phyloP scores from a whole-genome alignment of 2,888 invertebrate species.

The Calameuta pallipes region DNA sequence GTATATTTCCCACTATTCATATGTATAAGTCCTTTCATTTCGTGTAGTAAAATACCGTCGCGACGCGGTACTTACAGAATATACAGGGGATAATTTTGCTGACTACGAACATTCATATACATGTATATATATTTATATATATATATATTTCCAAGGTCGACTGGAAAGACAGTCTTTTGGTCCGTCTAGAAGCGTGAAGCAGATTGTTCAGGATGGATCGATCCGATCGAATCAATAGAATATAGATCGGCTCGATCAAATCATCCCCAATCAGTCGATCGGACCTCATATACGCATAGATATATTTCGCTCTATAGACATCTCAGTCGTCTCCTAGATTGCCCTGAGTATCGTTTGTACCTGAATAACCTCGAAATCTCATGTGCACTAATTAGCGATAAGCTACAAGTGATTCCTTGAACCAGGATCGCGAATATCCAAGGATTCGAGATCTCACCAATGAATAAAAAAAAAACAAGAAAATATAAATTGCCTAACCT shows the following conservation, averaged over 20 bases:
- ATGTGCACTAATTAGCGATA: not conserved
- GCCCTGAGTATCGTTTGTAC: conserved; percentile 46
- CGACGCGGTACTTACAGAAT: not conserved
- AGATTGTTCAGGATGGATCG: not conserved
- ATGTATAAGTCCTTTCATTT: not conserved
- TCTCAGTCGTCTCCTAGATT: conserved; percentile 19
- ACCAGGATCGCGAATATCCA: not conserved
- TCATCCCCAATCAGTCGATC: not conserved
- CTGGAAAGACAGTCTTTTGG: not conserved
- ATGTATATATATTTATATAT: not conserved
- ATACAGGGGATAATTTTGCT: not conserved
- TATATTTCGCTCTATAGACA: not conserved
- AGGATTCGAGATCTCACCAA: not conserved
- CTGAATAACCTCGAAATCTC: conserved; percentile 18
- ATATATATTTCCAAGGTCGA: not conserved
- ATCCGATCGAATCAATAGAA: not conserved
- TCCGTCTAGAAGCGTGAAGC: not conserved
- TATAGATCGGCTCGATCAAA: not conserved
- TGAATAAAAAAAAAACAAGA: not conserved
- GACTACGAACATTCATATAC: not conserved
- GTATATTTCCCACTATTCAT: not conserved
- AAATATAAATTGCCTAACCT: conserved; percentile 22
- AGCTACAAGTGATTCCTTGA: not conserved
- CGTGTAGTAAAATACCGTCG: not conserved
- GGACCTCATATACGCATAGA: not conserved